Evolutionary conservation across 2,888 invertebrate genomes (phyloP).

Genomic region (Phengaris alcon): DNA sequence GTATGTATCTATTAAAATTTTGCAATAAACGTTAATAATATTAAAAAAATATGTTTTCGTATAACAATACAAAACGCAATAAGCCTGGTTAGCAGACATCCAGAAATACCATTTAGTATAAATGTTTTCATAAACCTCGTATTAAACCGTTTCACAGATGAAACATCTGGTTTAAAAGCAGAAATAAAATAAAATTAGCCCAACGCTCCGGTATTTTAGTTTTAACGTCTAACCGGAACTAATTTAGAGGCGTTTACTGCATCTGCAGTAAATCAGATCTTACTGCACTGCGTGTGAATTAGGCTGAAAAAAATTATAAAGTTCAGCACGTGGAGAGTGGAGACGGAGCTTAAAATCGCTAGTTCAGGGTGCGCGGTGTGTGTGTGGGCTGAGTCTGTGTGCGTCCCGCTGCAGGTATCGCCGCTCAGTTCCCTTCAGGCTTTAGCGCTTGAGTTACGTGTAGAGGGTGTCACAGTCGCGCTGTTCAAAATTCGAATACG

Average conservation of each 20-base stretch:
- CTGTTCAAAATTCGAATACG: conserved; percentile 32
- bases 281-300: conserved; percentile 41
- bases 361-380: conserved; percentile 49
- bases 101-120: conserved; percentile 17
- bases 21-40: background rate
- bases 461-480: conserved; percentile 33
- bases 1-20: background rate
- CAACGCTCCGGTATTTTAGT: conserved; percentile 14
- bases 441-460: conserved; percentile 47
- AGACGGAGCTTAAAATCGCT: conserved; percentile 65
- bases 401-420: conserved; percentile 74
- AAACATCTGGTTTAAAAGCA: conserved; percentile 25
- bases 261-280: conserved; percentile 39
- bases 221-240: conserved; percentile 29
- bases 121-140: conserved; percentile 20
- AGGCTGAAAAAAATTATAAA: conserved; percentile 39
- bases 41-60: background rate
- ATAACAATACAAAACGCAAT: conserved; percentile 19
- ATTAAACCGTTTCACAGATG: conserved; percentile 23
- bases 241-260: conserved; percentile 34
- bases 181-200: conserved; percentile 31
- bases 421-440: conserved; percentile 69
- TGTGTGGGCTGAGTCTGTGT: conserved; percentile 61
- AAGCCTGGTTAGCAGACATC: background rate
- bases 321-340: conserved; percentile 48